phyloP scores from a whole-genome alignment of 37 sponge, comb jelly and placozoan genomes.

The Halisarca cf. caerulea region DNA sequence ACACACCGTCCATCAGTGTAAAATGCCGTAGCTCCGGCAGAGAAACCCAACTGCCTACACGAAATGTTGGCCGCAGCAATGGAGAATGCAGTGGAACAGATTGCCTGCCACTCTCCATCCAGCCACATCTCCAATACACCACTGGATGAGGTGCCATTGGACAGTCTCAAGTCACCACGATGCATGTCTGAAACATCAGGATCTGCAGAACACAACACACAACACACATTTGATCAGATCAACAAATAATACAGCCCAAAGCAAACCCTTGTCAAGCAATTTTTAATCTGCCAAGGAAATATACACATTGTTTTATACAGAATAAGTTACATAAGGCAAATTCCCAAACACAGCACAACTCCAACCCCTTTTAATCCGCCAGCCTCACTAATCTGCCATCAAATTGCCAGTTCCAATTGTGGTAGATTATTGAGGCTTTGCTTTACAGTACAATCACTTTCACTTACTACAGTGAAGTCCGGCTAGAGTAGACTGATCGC shows the following conservation, averaged over 20 bases:
- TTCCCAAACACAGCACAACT: background rate
- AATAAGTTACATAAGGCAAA: background rate
- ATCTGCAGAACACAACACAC: no score
- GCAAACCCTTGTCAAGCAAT: no score
- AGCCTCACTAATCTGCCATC: no score
- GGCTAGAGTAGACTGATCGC: background rate
- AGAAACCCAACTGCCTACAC: background rate
- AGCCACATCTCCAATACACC: background rate
- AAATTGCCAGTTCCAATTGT: no score
- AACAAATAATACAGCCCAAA: no score
- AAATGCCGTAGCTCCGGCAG: no score
- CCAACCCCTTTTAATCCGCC: no score
- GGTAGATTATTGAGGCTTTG: no score
- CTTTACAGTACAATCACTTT: no score
- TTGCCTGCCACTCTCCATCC: background rate
- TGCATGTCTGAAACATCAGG: background rate
- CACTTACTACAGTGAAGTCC: constrained; percentile 13
- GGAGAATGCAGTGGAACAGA: background rate
- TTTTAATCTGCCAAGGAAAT: no score
- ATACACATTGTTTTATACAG: background rate
- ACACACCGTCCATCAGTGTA: no score
- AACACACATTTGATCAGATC: no score
- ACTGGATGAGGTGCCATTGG: background rate
- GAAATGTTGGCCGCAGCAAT: background rate
- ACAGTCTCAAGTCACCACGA: constrained; percentile 6